Evolutionary conservation across 2,888 invertebrate genomes (phyloP).

Genomic region (Zootermopsis nevadensis): DNA sequence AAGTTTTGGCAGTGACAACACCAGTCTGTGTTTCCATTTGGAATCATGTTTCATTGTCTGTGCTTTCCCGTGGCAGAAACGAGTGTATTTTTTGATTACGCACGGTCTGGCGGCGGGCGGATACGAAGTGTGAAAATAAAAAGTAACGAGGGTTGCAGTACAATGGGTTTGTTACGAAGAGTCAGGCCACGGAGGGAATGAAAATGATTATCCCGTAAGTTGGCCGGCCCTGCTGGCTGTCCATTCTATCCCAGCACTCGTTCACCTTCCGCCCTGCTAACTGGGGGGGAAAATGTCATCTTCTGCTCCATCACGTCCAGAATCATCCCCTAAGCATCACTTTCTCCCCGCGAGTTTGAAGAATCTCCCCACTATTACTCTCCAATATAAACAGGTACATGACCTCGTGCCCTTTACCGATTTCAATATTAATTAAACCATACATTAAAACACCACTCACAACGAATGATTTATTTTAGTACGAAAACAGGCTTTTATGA

Average conservation of each 20-base stretch:
- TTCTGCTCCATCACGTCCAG: not conserved
- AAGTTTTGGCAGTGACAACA: no score
- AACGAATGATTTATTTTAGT: no score
- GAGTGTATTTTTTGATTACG: not conserved
- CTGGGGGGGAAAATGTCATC: not conserved
- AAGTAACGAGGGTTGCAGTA: not conserved
- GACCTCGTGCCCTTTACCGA: no score
- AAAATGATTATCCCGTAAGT: not conserved
- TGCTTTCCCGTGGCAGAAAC: not conserved
- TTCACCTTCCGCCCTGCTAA: not conserved
- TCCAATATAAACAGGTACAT: no score
- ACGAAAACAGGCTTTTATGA: no score
- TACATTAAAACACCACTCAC: no score
- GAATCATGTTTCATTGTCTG: not conserved
- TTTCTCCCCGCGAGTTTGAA: no score
- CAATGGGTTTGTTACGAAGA: not conserved
- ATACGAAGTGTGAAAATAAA: no score
- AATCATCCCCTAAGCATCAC: not conserved
- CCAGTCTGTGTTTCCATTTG: no score
- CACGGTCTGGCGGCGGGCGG: not conserved
- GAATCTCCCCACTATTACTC: no score
- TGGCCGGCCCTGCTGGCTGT: not conserved
- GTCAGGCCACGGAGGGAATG: not conserved
- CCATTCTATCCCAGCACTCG: not conserved
- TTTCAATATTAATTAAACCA: no score